These are phyloP conservation scores for Drosophila kikkawai DNA, from an alignment of 1,140 invertebrate genomes.

Conservation along the genomic window DNA sequence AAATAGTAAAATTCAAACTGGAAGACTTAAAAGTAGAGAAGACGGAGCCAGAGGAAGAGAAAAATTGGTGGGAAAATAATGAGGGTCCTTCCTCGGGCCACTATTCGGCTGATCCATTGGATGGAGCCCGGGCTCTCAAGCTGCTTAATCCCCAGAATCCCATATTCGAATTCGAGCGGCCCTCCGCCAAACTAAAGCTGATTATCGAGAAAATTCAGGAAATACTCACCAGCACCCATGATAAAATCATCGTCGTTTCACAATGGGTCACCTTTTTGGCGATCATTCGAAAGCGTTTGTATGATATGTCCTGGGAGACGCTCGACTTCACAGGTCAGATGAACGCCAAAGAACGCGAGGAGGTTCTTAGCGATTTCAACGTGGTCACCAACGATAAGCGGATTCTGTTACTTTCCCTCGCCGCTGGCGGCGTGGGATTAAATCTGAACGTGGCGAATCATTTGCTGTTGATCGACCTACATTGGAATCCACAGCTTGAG, in stretches of 20 bases:
- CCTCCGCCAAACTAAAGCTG: conserved; percentile 42
- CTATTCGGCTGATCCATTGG: neutral
- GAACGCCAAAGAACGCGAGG: conserved; percentile 23
- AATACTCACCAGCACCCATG: conserved; percentile 35
- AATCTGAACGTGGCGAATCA: conserved; percentile 67
- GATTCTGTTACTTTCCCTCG: conserved; percentile 49
- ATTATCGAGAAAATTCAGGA: conserved; percentile 36
- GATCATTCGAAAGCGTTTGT: conserved; percentile 33
- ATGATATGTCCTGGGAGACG: conserved; percentile 14
- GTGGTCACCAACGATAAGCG: conserved; percentile 20
- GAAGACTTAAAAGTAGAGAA: neutral
- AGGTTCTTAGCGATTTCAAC: conserved; percentile 47
- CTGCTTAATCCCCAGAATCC: conserved; percentile 50
- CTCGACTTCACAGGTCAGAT: conserved; percentile 53
- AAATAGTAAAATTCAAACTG: neutral
- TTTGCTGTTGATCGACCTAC: conserved; percentile 54
- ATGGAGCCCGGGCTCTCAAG: conserved; percentile 12
- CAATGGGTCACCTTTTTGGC: conserved; percentile 48
- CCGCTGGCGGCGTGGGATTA: conserved; percentile 59
- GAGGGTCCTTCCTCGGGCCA: neutral
- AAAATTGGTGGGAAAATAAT: neutral
- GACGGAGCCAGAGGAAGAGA: neutral
- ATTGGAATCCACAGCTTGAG: conserved; percentile 65
- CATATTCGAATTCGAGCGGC: conserved; percentile 37
- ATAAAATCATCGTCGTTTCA: conserved; percentile 60